Evolutionary conservation across 1,140 invertebrate species (phyloP), one percentile per base, ranked within the genome.

Genomic region (Tribolium castaneum): DNA sequence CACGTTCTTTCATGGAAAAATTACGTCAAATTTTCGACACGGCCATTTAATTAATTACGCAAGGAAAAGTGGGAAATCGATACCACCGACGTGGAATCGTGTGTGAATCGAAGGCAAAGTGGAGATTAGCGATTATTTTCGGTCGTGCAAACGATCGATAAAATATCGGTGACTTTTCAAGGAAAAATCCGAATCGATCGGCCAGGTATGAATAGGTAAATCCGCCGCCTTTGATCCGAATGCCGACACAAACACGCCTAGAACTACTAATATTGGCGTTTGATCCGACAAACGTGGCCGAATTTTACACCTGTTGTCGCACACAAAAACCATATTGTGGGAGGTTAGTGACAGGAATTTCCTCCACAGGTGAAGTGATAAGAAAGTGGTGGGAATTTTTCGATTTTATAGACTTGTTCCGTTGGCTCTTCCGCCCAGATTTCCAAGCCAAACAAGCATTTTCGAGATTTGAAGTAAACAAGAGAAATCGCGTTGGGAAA

Each of bases 191-290:
- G 52, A 62, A 50, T 30, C 59, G 59, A 66, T 66, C 59, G 59
- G 30, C 3, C 59, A 66, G 59, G 30, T 66, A 66, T 66, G 59
- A 66, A 66, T 66, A 66, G 59, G 59, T 66, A 66, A 66, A 66
- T 51, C 70, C 22, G 76, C 70, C 45, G 66, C 76, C 66, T 77
- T 77, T 77, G 76, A 77, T 72, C 49, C 45, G 16, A 30, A 56
- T 39, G 76, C 76, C 76, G 76, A 77, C 76, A 54, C 14, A 52
- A 51, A 50, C 76, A 54, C 62, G 39, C 75, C 75, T 50, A 54
- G 50, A 54, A 51, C 56, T 62, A 77, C 76, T 77, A 77, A 77
- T 77, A 77, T 77, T 77, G 76, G 76, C 76, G 56, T 77, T 77
- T 77, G 62, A 71, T 72, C 76, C 50, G 51, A 77, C 66, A 72